phyloP scores from a whole-genome alignment of 2,797 vertebrate genomes.

The Spea hammondii region DNA sequence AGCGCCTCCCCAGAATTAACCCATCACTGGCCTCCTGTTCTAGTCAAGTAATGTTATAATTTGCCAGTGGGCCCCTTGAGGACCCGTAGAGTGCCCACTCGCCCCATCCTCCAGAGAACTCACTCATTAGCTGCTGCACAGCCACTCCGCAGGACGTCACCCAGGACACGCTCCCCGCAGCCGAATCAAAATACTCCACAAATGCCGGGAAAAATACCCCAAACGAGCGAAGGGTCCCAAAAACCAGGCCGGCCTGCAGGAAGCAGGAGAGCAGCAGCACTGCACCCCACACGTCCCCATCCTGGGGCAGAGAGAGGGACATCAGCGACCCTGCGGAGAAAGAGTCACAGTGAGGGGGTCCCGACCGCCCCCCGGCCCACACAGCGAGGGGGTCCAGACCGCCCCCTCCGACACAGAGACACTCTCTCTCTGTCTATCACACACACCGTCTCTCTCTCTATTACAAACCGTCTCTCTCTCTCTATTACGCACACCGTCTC shows the following conservation, averaged over 20 bases:
- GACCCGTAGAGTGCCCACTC: neutral
- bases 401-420: neutral
- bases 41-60: too few relatives aligned
- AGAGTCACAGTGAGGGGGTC: neutral
- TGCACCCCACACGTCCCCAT: conserved; percentile 76
- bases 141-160: conserved; percentile 86
- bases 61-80: too few relatives aligned
- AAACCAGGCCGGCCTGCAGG: conserved; percentile 78
- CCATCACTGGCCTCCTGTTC: too few relatives aligned
- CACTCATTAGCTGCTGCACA: conserved; percentile 84
- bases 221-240: conserved; percentile 82
- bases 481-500: too few relatives aligned
- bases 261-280: conserved; percentile 80
- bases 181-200: conserved; percentile 76
- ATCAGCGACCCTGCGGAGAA: neutral
- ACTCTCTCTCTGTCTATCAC: neutral
- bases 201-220: conserved; percentile 88
- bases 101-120: conserved; percentile 52
- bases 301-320: neutral
- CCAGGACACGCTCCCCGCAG: conserved; percentile 83
- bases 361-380: too few relatives aligned
- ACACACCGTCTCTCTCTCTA: too few relatives aligned
- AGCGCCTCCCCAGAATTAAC: too few relatives aligned
- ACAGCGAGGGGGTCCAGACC: too few relatives aligned
- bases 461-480: too few relatives aligned